These are phyloP conservation scores for Pempheris klunzingeri DNA, from an alignment of 2,797 vertebrate species.

Conservation along the genomic window DNA sequence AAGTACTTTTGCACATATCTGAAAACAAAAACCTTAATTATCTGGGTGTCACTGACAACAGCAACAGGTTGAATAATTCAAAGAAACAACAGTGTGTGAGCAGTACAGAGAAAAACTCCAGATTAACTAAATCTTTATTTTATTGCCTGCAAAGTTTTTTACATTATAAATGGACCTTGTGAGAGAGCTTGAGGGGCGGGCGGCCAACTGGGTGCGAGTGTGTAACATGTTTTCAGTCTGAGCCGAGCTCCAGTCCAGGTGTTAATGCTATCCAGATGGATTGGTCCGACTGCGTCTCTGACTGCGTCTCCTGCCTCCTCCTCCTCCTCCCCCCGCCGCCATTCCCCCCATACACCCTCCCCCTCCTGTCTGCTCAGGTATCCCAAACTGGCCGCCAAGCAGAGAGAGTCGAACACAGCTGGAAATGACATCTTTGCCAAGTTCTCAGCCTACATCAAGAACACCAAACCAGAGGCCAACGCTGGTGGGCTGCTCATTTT, in stretches of 20 bases:
- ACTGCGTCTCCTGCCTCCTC: slow-evolving; percentile 63
- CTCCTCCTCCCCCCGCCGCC: too few relatives aligned
- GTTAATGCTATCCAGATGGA: slow-evolving; percentile 79
- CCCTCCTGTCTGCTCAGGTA: slow-evolving; percentile 85
- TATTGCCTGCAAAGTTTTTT: slow-evolving; percentile 77
- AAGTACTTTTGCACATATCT: neutral
- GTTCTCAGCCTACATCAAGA: slow-evolving; percentile 98
- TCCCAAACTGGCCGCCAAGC: slow-evolving; percentile 93
- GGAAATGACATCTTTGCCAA: slow-evolving; percentile 98
- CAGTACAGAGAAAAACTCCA: slow-evolving; percentile 56
- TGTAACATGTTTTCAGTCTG: slow-evolving; percentile 71
- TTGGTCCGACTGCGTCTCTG: slow-evolving; percentile 51
- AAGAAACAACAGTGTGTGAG: slow-evolving; percentile 35
- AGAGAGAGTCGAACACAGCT: slow-evolving; percentile 94
- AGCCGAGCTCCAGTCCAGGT: slow-evolving; percentile 72
- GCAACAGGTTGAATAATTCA: neutral
- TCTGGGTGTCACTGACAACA: neutral
- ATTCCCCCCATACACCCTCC: neutral
- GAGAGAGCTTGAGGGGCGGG: slow-evolving; percentile 53
- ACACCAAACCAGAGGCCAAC: slow-evolving; percentile 93
- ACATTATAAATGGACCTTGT: slow-evolving; percentile 70
- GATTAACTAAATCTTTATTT: slow-evolving; percentile 73
- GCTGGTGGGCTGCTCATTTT: slow-evolving; percentile 87
- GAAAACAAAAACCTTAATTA: neutral
- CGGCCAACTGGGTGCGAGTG: slow-evolving; percentile 56